Evolutionary conservation across 2,888 invertebrate genomes (phyloP), one percentile per base, ranked within the genome.

Genomic region (Hoplodrina ambigua): DNA sequence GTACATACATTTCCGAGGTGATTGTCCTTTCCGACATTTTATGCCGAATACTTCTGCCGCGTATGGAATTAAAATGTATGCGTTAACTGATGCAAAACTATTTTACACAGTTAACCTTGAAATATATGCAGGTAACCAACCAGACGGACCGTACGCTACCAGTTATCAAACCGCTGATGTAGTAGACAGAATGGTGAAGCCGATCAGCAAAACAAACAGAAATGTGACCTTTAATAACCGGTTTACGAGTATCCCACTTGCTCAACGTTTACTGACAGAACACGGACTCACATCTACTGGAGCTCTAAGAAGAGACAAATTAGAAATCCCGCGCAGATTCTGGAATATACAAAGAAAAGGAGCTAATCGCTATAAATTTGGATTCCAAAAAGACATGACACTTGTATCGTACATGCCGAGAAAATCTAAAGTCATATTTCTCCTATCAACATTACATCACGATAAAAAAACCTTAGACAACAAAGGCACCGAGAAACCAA

Each of bases 41-140:
- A 75, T 71, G 37, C 62, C 63, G n/a, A 56, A 44, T 2, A 67
- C 71, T 8, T 52, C 74, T 13, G 53, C 59, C 33, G 49, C 68
- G 0, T 79, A 79, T n/a, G 77, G 79, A 19, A 69, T 74, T 13
- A 79, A 75, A 79, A 75, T 66, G 60, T 62, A 67, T 59, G 64
- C 74, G 11, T 49, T 80, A 11, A 75, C 72, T 15, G 79, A 80
- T 37, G 50, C 72, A 0, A 78, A 78, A 67, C 46, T 56, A 20
- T 75, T 61, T 55, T 80, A 75, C 20, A 67, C 73, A 1, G 17
- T 62, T n/a, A 75, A 74, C 44, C 62, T 78, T 17, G 78, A 79
- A 68, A 75, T 79, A 71, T 54, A 79, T 44, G 59, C 71, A 50
- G 79, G 78, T 0, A 69, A 74, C 25, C 79, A 79, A 52, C 78